Evolutionary conservation across 2,888 invertebrate species (phyloP), one percentile per base, ranked within the genome.

Genomic region (Psylliodes chrysocephalus): DNA sequence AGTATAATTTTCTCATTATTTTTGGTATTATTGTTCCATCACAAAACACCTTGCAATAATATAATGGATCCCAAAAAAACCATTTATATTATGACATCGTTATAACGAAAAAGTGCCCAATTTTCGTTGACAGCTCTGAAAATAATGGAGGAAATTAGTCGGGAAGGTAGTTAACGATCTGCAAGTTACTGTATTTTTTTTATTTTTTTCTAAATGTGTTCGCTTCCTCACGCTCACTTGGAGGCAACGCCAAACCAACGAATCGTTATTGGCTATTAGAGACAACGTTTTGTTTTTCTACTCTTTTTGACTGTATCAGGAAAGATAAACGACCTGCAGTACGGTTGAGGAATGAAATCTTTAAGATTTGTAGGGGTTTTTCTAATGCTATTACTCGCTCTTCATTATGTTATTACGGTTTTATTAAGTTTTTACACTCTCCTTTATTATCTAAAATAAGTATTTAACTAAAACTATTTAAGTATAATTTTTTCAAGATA

Each of bases 221-320:
- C 47, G 12, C 7, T 12, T 18, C 18, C 44, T 44, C 14, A 7
- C 46, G 28, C 55, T 44, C 46, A 30, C 44, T 30, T 30, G 44
- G 56, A 46, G 57, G 35, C 14, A 54, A 6, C 17, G 28, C n/a
- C n/a, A n/a, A n/a, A n/a, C n/a, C 35, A 57, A 57, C 47, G 47
- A 57, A 57, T 57, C 47, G 57, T 57, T 57, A 57, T 57, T 57
- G 57, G 57, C 57, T 57, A 57, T 57, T 57, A 47, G 47, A 47
- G 47, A 47, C 57, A 57, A 47, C 35, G 35, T 57, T 57, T 57
- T 57, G 35, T 47, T 57, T 38, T 44, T 18, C 44, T 18, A 7
- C 18, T 40, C 10, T 12, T 47, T 47, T 47, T 14, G 25, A 28
- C 25, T 47, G 47, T 25, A 47, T 25, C 6, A 18, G 28, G 14